Evolutionary conservation across 1,140 invertebrate genomes (phyloP).

Genomic region (Microplitis demolitor): DNA sequence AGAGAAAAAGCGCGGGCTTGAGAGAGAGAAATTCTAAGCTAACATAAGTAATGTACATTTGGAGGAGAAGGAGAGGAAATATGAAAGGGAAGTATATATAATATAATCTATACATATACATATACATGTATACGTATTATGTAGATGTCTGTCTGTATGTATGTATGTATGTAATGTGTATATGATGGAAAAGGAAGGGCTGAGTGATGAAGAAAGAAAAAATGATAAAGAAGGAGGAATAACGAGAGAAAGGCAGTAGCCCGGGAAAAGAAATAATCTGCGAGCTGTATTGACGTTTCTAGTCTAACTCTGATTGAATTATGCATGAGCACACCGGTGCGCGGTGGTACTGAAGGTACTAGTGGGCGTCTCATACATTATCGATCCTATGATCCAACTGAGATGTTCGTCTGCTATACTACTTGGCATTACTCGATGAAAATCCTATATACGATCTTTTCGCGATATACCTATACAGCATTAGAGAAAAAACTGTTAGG

Average conservation of each 20-base stretch:
- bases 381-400: conserved; percentile 31
- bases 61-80: conserved; percentile 37
- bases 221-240: neutral
- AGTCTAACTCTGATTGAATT: conserved; percentile 65
- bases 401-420: neutral
- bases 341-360: conserved; percentile 35
- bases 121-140: conserved; percentile 4
- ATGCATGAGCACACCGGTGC: conserved; percentile 61
- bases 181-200: conserved; percentile 6
- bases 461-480: neutral
- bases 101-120: neutral
- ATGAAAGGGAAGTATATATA: too few species aligned
- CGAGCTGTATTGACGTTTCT: conserved; percentile 65
- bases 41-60: too few species aligned
- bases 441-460: conserved; percentile 12
- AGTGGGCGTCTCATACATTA: conserved; percentile 27
- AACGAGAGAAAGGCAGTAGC: conserved; percentile 50
- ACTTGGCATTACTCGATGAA: conserved; percentile 3
- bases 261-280: conserved; percentile 65
- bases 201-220: conserved; percentile 26
- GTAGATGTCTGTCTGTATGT: neutral
- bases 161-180: conserved; percentile 9
- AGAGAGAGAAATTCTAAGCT: conserved; percentile 5
- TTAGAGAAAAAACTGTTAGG: neutral
- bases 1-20: conserved; percentile 14